Evolutionary conservation across 2,888 invertebrate species (phyloP).

Genomic region (Eristalis intricaria): DNA sequence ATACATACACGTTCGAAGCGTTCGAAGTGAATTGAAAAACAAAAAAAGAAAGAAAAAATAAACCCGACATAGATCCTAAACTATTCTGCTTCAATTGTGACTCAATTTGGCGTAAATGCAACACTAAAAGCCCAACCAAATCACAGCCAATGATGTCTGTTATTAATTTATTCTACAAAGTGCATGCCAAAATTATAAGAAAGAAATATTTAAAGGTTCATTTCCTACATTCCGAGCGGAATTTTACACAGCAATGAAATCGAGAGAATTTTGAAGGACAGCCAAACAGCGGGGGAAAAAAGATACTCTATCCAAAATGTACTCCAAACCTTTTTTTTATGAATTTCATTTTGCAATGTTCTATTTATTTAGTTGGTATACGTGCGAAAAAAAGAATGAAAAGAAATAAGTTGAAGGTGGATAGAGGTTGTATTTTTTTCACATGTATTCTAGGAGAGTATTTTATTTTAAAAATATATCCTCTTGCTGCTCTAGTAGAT

Average conservation of each 20-base stretch:
- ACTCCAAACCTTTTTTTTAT: background rate
- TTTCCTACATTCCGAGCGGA: slow-evolving; percentile 46
- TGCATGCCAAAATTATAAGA: slow-evolving; percentile 24
- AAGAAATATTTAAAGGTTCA: slow-evolving; percentile 7
- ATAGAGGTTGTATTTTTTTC: slow-evolving; percentile 20
- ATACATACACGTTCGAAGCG: background rate
- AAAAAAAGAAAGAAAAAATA: background rate
- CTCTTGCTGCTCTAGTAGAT: slow-evolving; percentile 31
- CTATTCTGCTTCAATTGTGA: slow-evolving; percentile 10
- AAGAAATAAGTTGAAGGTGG: slow-evolving; percentile 31
- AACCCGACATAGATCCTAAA: background rate
- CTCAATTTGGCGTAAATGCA: slow-evolving; percentile 38
- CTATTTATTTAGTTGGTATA: slow-evolving; percentile 38
- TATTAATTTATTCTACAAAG: slow-evolving; percentile 42
- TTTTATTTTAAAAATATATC: slow-evolving; percentile 58
- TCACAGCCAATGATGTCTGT: slow-evolving; percentile 17
- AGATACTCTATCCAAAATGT: background rate
- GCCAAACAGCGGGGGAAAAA: slow-evolving; percentile 26
- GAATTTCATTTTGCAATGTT: slow-evolving; percentile 41
- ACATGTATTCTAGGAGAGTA: slow-evolving; percentile 40
- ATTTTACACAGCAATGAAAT: slow-evolving; percentile 51
- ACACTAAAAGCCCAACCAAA: slow-evolving; percentile 22
- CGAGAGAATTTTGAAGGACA: slow-evolving; percentile 62
- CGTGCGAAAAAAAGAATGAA: slow-evolving; percentile 21
- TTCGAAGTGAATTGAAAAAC: background rate